Conservation (phyloP, 35 echinoderm and acorn worm species). For the Eucidaris tribuloides region DNA sequence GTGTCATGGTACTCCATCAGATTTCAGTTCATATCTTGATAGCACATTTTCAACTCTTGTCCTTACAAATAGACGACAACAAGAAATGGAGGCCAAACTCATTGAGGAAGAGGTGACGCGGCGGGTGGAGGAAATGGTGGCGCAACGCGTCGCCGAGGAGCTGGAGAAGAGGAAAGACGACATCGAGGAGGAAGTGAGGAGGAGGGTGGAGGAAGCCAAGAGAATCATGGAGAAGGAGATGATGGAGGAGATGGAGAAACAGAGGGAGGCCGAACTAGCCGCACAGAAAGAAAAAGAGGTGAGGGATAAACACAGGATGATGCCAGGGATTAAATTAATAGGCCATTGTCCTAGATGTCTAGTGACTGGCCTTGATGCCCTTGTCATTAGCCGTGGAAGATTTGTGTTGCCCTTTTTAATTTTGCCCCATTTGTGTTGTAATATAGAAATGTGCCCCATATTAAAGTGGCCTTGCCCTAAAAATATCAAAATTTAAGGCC, state of each 20-base stretch:
- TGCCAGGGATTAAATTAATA: not conserved
- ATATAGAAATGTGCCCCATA: too few species aligned
- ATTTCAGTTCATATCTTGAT: too few species aligned
- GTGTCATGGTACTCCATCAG: too few species aligned
- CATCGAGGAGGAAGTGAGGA: slow-evolving; percentile 83
- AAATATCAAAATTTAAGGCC: too few species aligned
- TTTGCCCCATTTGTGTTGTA: too few species aligned
- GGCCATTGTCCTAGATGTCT: not conserved
- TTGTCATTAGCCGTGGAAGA: too few species aligned
- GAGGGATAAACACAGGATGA: too few species aligned
- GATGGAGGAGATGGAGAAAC: slow-evolving; percentile 80
- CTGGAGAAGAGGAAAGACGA: slow-evolving; percentile 94
- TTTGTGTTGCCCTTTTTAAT: too few species aligned
- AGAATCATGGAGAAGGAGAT: slow-evolving; percentile 75
- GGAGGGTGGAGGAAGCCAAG: slow-evolving; percentile 92
- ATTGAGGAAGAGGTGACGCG: slow-evolving; percentile 91
- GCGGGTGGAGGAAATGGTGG: slow-evolving; percentile 89
- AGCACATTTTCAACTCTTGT: not conserved
- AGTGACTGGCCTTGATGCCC: too few species aligned
- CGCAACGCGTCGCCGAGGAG: slow-evolving; percentile 82
- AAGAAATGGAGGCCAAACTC: slow-evolving; percentile 82
- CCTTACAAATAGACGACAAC: slow-evolving; percentile 61
- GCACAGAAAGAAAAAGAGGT: slow-evolving; percentile 79
- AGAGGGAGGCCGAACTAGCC: slow-evolving; percentile 67
- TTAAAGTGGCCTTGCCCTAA: too few species aligned